Percentiles rank a stretch among this genome's conserved stretches.
These are phyloP conservation scores for Burhinus oedicnemus DNA, from an alignment of 2,113 vertebrate genomes.

Conservation along the genomic window DNA sequence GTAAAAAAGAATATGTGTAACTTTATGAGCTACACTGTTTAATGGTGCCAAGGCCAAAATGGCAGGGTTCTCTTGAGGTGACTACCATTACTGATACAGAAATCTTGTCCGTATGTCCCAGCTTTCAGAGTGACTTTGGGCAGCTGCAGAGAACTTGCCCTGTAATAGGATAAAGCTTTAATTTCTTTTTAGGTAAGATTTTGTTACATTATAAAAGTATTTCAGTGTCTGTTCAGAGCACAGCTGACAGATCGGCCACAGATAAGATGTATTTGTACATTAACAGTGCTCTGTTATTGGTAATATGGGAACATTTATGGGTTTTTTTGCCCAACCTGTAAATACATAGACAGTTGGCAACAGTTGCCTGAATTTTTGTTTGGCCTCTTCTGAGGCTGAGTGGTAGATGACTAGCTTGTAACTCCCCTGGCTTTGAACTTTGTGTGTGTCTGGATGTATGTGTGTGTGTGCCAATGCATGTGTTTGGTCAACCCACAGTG, in stretches of 20 bases:
- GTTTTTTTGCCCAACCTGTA: neutral
- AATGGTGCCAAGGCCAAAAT: neutral
- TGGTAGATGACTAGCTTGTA: neutral
- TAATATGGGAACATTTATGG: neutral
- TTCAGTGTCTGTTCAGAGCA: neutral
- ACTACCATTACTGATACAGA: neutral
- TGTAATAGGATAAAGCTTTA: neutral
- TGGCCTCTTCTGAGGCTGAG: neutral
- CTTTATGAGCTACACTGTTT: neutral
- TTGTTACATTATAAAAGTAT: neutral
- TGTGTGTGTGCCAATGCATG: neutral
- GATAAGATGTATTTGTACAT: neutral
- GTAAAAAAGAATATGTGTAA: neutral
- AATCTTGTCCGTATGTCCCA: neutral
- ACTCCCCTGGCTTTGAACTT: neutral
- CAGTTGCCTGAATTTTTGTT: neutral
- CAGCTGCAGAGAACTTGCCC: neutral
- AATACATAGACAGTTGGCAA: neutral
- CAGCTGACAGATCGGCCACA: neutral
- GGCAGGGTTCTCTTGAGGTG: neutral
- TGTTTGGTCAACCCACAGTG: neutral
- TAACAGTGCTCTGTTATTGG: neutral
- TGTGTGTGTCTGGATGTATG: neutral
- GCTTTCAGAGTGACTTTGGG: neutral
- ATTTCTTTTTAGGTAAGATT: slow-evolving; percentile 1